Conservation (phyloP, 2,888 invertebrate species). For the Cheiracanthium punctorium region DNA sequence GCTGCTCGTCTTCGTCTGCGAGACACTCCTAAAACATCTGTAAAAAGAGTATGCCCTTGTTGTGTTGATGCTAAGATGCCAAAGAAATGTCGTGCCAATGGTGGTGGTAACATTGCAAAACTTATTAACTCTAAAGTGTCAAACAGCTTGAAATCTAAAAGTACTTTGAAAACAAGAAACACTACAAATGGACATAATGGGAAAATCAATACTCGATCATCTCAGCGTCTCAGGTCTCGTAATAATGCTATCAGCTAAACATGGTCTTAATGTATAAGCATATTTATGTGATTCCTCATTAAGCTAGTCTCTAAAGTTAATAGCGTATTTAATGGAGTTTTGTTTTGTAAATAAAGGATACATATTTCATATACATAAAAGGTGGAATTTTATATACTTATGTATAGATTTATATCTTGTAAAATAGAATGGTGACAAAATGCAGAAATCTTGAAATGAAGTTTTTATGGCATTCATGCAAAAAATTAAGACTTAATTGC, state of each 20-base stretch:
- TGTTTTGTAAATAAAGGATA: conserved; percentile 52
- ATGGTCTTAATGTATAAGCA: conserved; percentile 28
- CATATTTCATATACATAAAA: conserved; percentile 37
- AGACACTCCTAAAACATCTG: conserved; percentile 58
- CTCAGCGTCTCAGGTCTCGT: conserved; percentile 64
- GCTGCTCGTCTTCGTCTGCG: conserved; percentile 41
- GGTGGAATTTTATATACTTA: conserved; percentile 49
- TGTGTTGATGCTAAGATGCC: conserved; percentile 47
- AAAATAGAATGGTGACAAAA: conserved; percentile 15
- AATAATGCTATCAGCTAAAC: conserved; percentile 52
- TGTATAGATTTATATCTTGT: conserved; percentile 66
- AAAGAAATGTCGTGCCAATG: conserved; percentile 56
- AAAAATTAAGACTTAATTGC: conserved; percentile 20
- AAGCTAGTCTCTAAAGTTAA: conserved; percentile 55
- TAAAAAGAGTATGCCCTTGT: conserved; percentile 60
- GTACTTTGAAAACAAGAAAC: conserved; percentile 43
- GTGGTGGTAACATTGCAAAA: conserved; percentile 19
- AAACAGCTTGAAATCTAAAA: conserved; percentile 34
- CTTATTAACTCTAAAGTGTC: conserved; percentile 25
- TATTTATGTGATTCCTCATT: conserved; percentile 48
- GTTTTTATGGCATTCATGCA: conserved; percentile 18
- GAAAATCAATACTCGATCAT: conserved; percentile 61
- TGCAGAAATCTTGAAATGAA: neutral
- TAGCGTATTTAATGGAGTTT: conserved; percentile 17
- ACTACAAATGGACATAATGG: conserved; percentile 1